Base-by-base conservation (phyloP, 2,888 invertebrate species). In the Heliconius charithonia region DNA sequence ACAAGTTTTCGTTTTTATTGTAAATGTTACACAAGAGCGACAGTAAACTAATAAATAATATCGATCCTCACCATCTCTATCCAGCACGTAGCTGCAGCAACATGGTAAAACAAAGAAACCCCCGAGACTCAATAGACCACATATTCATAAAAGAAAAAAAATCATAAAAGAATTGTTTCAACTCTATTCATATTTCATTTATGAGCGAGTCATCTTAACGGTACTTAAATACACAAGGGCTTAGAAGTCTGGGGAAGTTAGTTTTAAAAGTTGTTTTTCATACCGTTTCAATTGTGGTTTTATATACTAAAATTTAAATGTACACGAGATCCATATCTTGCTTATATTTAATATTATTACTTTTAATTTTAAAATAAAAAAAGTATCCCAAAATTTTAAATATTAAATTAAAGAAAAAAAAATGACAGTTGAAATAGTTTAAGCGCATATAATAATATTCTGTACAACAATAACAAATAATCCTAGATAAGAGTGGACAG, bases 401-500 rank as follows among this genome's bases (percentile, higher is more conserved):
- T 25, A 62, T 4, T 29, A 29, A 29, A 29, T 29, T 29, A 29
- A 29, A 29, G 29, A 29, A 29, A 29, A 29, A 29, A 29, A 29
- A n/a, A 29, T 29, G 3, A 29, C 29, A 29, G 29, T 29, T 4
- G 29, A 29, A 29, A 29, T 29, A 29, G 29, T 29, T 29, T 29
- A 29, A 29, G 29, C 3, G 29, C 29, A 29, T 29, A 29, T 29
- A 29, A 29, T 29, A 29, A 29, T 29, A 29, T 29, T 29, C 29
- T 29, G 29, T 29, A 29, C 4, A 29, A 70, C 62, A 80, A 65
- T 32, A 76, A 63, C 75, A 79, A 81, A 80, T 76, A 81, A 71
- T 79, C 67, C 77, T 80, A 81, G 71, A 76, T 79, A 81, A 76
- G 74, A 82, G 71, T 75, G 79, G 85, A 82, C 83, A 82, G 83